Evolutionary conservation across 2,888 invertebrate genomes (phyloP).

Genomic region (Microctonus brassicae): DNA sequence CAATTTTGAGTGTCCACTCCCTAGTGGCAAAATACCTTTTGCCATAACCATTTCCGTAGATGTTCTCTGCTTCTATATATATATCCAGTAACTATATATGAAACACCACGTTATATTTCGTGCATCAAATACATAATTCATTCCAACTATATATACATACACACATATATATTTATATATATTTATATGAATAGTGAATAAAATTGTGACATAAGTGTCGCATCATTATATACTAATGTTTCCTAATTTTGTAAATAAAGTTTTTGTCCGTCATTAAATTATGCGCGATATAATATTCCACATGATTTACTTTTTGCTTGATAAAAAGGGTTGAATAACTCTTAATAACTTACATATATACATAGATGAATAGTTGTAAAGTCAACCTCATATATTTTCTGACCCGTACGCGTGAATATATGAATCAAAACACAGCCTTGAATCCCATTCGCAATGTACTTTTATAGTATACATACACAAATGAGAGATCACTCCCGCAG

Average conservation of each 20-base stretch:
- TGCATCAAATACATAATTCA: constrained; percentile 26
- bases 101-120: not conserved
- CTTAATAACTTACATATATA: not conserved
- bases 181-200: not conserved
- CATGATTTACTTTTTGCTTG: not conserved
- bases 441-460: not conserved
- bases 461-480: too few species aligned
- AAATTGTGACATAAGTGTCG: not conserved
- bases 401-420: not conserved
- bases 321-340: not conserved
- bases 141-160: not conserved
- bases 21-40: not conserved
- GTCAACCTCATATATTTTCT: not conserved
- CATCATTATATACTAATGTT: not conserved
- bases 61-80: constrained; percentile 3
- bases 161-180: not conserved
- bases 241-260: not conserved
- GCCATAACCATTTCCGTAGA: not conserved
- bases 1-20: constrained; percentile 24
- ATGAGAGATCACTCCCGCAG: not conserved
- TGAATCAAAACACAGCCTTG: not conserved
- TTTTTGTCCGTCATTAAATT: not conserved
- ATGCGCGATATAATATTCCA: not conserved
- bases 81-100: not conserved
- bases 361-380: not conserved